These are phyloP conservation scores for Eristalis arbustorum DNA, from an alignment of 2,888 invertebrate genomes.

Conservation along the genomic window DNA sequence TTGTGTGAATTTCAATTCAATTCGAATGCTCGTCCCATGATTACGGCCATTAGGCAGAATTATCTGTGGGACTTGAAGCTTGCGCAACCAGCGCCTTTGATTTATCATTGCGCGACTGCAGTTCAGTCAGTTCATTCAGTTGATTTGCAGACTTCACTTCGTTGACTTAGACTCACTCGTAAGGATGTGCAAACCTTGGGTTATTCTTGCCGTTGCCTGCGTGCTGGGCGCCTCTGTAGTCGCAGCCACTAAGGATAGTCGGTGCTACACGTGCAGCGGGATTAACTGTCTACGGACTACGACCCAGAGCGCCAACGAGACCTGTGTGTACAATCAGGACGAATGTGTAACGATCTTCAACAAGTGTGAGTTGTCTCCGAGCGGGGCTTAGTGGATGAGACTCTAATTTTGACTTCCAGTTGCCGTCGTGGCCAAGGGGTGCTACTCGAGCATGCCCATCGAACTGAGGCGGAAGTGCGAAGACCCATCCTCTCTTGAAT, in stretches of 20 bases:
- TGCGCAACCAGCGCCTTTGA: background rate
- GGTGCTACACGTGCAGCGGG: constrained; percentile 76
- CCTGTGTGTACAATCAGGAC: constrained; percentile 75
- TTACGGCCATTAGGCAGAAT: background rate
- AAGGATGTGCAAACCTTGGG: constrained; percentile 12
- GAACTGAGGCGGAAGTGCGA: constrained; percentile 74
- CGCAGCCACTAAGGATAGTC: constrained; percentile 53
- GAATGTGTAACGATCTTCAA: constrained; percentile 77
- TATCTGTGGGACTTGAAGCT: background rate
- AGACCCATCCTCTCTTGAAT: constrained; percentile 70
- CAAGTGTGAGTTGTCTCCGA: constrained; percentile 73
- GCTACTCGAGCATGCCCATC: constrained; percentile 73
- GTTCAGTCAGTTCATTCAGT: background rate
- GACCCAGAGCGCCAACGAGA: constrained; percentile 70
- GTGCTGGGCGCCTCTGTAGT: background rate
- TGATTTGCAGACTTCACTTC: constrained; percentile 3
- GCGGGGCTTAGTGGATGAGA: background rate
- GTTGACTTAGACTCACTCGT: background rate
- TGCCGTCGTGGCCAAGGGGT: constrained; percentile 75
- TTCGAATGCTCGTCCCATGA: background rate
- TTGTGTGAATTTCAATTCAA: background rate
- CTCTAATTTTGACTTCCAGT: constrained; percentile 67
- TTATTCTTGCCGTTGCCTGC: background rate
- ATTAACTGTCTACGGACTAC: constrained; percentile 76
- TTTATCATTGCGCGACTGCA: background rate